Conservation (phyloP, 2,888 invertebrate genomes). For the Eupithecia abbreviata region DNA sequence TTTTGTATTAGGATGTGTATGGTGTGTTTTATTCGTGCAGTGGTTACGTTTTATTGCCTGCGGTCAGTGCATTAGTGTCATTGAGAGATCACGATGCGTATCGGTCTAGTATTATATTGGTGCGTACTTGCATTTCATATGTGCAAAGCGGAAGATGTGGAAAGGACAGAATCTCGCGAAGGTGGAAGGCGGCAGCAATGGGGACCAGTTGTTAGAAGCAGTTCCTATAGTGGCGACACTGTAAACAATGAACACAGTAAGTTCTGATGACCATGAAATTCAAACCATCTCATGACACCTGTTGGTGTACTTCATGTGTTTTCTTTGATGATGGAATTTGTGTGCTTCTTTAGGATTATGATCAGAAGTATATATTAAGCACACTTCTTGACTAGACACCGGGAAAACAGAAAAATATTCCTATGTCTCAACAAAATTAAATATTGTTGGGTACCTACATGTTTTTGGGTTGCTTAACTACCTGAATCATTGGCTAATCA, state of each 20-base stretch:
- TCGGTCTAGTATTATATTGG: slow-evolving; percentile 81
- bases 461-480: neutral
- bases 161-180: slow-evolving; percentile 75
- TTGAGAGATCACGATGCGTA: slow-evolving; percentile 80
- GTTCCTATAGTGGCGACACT: slow-evolving; percentile 70
- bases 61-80: slow-evolving; percentile 74
- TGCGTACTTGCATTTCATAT: slow-evolving; percentile 80
- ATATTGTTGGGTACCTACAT: neutral
- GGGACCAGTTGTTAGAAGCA: slow-evolving; percentile 71
- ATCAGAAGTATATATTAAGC: no score
- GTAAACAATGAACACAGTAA: slow-evolving; percentile 80
- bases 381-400: no score
- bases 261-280: slow-evolving; percentile 61
- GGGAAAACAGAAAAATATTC: no score
- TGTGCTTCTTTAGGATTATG: neutral
- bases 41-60: slow-evolving; percentile 66
- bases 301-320: slow-evolving; percentile 64
- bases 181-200: slow-evolving; percentile 73
- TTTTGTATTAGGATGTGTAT: slow-evolving; percentile 76
- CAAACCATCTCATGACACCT: slow-evolving; percentile 63
- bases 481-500: neutral
- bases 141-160: slow-evolving; percentile 78
- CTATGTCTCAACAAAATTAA: neutral
- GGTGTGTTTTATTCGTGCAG: slow-evolving; percentile 64
- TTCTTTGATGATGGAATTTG: slow-evolving; percentile 17